Percentiles rank a stretch among this genome's conserved stretches.
Conservation (phyloP, 2,888 invertebrate genomes). For the Pyrocoelia pectoralis region DNA sequence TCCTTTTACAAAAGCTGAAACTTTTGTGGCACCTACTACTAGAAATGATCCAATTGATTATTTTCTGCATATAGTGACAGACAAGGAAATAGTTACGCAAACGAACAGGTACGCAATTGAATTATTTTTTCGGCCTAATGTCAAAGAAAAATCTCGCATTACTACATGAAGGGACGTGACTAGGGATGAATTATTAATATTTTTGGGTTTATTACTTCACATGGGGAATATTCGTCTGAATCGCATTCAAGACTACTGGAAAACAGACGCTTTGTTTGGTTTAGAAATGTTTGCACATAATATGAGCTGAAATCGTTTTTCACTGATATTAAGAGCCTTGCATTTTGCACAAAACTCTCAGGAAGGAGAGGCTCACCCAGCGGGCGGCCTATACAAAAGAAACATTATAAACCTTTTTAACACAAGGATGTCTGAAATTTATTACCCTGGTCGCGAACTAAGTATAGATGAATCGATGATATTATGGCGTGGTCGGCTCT, state of each 20-base stretch:
- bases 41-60: constrained; percentile 1
- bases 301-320: constrained; percentile 48
- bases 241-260: constrained; percentile 51
- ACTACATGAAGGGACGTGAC: constrained; percentile 1
- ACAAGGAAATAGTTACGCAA: neutral
- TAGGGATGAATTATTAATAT: neutral
- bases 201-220: constrained; percentile 7
- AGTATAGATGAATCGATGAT: constrained; percentile 39
- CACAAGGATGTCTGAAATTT: constrained; percentile 26
- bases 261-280: constrained; percentile 47
- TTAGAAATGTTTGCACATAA: constrained; percentile 45
- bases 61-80: neutral
- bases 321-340: constrained; percentile 47
- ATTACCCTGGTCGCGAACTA: constrained; percentile 36
- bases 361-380: too few species aligned
- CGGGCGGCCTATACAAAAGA: constrained; percentile 23
- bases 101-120: constrained; percentile 12
- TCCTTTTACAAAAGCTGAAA: too few species aligned
- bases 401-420: constrained; percentile 15
- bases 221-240: constrained; percentile 49
- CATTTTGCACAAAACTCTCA: constrained; percentile 40
- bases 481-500: constrained; percentile 41
- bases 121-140: constrained; percentile 3
- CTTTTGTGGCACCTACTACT: too few species aligned
- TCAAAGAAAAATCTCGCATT: constrained; percentile 4